Evolutionary conservation across 1,140 invertebrate species (phyloP), one percentile per base, ranked within the genome.

Genomic region (Trichoplusia ni): DNA sequence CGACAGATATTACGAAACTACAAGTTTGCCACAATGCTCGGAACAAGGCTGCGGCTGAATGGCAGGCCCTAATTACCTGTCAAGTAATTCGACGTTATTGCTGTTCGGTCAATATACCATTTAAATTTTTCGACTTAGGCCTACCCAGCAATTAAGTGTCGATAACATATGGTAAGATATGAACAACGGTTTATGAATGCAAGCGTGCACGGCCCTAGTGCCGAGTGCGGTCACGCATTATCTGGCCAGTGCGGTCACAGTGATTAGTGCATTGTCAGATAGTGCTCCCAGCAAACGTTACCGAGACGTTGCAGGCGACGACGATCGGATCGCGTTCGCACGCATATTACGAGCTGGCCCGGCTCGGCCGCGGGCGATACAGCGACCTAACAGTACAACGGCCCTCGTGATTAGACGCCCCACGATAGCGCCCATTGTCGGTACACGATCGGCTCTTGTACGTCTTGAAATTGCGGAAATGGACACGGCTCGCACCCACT

Each of bases 401-500:
- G 73, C 58, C 76, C 64, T 70, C 77, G 78, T 84, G 87, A 90
- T 90, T 90, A 90, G 86, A 85, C 87, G 81, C 77, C 84, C 85
- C 81, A 85, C 86, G 80, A 88, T 88, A 87, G 80, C 70, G 83
- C 73, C 84, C 69, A 90, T 90, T 89, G 88, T 89, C 86, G 81
- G 88, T 80, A 84, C 86, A 85, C 83, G 83, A 90, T 89, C 83
- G 77, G 74, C 75, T 77, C 74, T 79, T 77, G 75, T 77, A 82
- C 78, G 74, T 81, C 76, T 81, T 74, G 83, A 84, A 86, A 89
- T 87, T 87, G 86, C 84, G 86, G 86, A 89, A 89, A 89, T 87
- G 82, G 79, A 84, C 77, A 75, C 79, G 72, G 77, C 82, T 84
- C 72, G 77, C 82, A 84, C 79, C 82, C 81, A 82, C 77, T 77